phyloP scores from a whole-genome alignment of 2,888 invertebrate species.

The Calliphora vomitoria region DNA sequence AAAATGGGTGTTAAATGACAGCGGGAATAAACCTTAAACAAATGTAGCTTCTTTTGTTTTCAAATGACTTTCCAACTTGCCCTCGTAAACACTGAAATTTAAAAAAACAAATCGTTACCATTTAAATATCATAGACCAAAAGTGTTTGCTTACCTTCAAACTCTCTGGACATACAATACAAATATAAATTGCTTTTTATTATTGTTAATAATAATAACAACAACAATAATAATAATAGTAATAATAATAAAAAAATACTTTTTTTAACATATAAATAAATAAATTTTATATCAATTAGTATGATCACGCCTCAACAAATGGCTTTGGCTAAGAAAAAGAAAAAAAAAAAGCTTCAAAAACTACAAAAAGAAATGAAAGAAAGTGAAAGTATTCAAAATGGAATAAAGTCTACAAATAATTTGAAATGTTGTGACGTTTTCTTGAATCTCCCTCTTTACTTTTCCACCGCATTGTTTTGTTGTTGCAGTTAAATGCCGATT shows the following conservation, averaged over 20 bases:
- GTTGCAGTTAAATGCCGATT: conserved; percentile 31
- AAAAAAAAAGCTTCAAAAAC: neutral
- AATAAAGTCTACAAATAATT: conserved; percentile 46
- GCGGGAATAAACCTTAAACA: too few relatives aligned
- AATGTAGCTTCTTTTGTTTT: too few relatives aligned
- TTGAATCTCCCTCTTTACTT: conserved; percentile 10
- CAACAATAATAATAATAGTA: neutral
- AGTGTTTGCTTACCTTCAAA: neutral
- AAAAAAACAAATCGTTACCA: too few relatives aligned
- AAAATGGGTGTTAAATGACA: too few relatives aligned
- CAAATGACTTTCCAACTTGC: too few relatives aligned
- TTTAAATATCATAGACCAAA: too few relatives aligned
- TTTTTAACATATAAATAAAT: neutral
- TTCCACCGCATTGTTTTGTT: conserved; percentile 14
- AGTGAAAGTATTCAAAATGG: conserved; percentile 65
- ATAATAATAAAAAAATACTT: too few relatives aligned
- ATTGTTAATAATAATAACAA: neutral
- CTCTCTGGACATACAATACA: neutral
- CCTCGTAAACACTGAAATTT: too few relatives aligned
- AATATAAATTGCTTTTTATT: neutral
- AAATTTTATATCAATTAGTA: conserved; percentile 41
- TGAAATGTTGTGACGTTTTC: conserved; percentile 47
- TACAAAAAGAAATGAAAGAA: conserved; percentile 49
- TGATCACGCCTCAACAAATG: conserved; percentile 41
- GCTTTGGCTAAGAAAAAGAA: conserved; percentile 23